phyloP scores from a whole-genome alignment of 2,888 invertebrate species.

The Punctoribates punctum region DNA sequence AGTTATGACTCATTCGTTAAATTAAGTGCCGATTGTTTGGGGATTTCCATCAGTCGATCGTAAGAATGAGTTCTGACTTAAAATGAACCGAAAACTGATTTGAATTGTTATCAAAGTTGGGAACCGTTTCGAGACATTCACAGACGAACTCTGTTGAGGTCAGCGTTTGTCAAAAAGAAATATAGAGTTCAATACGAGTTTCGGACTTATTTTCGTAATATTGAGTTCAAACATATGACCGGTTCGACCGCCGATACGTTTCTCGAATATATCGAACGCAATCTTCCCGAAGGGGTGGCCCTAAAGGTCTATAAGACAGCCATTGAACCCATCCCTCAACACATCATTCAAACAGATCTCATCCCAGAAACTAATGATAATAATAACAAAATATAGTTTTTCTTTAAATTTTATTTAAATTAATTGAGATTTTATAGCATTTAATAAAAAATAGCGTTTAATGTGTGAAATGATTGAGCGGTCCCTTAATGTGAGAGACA shows the following conservation, averaged over 20 bases:
- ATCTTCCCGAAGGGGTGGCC: constrained; percentile 94
- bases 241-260: constrained; percentile 93
- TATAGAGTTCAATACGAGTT: constrained; percentile 93
- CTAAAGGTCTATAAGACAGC: constrained; percentile 63
- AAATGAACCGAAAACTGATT: background rate
- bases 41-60: constrained; percentile 66
- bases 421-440: background rate
- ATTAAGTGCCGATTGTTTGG: constrained; percentile 74
- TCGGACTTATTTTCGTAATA: constrained; percentile 80
- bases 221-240: constrained; percentile 76
- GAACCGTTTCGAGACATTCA: constrained; percentile 69
- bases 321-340: constrained; percentile 48
- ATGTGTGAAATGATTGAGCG: constrained; percentile 20
- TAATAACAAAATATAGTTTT: background rate
- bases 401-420: background rate
- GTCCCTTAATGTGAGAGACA: constrained; percentile 9
- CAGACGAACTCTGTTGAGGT: constrained; percentile 75
- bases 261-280: constrained; percentile 91
- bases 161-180: constrained; percentile 85
- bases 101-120: constrained; percentile 61
- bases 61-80: constrained; percentile 42
- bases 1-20: constrained; percentile 83
- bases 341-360: constrained; percentile 18
- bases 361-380: background rate
- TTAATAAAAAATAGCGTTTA: background rate